Conservation (phyloP, 2,888 invertebrate genomes). For the Drosophila colorata region DNA sequence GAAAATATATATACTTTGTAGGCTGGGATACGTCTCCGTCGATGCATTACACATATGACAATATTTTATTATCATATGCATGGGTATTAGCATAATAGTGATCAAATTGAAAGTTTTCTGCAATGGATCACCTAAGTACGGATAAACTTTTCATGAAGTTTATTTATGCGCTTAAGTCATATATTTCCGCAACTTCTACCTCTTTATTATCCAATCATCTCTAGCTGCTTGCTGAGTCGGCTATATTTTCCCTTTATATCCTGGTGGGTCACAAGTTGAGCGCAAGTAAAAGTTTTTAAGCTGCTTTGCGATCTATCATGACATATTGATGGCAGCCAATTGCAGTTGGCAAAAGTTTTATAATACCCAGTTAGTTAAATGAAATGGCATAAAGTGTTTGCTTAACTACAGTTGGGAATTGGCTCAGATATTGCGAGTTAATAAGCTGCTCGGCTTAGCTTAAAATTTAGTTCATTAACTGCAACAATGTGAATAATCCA, state of each 20-base stretch:
- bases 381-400: constrained; percentile 4
- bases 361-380: constrained; percentile 7
- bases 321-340: constrained; percentile 46
- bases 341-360: constrained; percentile 27
- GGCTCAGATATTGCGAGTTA: constrained; percentile 16
- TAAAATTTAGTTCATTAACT: constrained; percentile 49
- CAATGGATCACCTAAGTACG: too few species aligned
- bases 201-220: neutral
- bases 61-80: too few species aligned
- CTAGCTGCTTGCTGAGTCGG: neutral
- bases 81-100: too few species aligned
- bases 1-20: too few species aligned
- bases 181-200: neutral
- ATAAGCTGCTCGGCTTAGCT: constrained; percentile 24
- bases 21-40: too few species aligned
- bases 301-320: constrained; percentile 51
- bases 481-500: constrained; percentile 19
- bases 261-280: constrained; percentile 24
- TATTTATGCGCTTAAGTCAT: neutral
- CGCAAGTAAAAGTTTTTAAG: constrained; percentile 60
- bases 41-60: too few species aligned
- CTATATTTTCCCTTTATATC: neutral
- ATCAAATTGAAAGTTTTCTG: too few species aligned
- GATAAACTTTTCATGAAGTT: too few species aligned
- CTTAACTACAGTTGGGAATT: constrained; percentile 2